These are phyloP conservation scores for Oasisia sp. DNA, from an alignment of 2,888 invertebrate genomes.

Conservation along the genomic window DNA sequence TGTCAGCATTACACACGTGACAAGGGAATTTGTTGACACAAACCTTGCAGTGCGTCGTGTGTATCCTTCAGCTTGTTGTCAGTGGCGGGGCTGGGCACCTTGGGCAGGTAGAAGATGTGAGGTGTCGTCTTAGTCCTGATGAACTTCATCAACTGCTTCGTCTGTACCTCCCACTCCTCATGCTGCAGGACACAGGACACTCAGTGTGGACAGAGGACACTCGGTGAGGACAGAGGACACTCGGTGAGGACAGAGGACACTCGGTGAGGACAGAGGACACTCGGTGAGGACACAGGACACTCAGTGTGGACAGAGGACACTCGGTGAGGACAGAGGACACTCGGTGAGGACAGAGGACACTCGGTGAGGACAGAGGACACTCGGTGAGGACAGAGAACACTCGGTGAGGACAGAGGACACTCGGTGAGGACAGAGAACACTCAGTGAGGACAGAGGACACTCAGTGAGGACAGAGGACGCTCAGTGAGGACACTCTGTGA, in stretches of 20 bases:
- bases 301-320: too few relatives aligned
- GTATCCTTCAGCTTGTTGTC: constrained; percentile 53
- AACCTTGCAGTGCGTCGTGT: constrained; percentile 54
- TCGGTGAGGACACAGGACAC: too few relatives aligned
- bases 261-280: too few relatives aligned
- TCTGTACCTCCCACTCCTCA: constrained; percentile 85
- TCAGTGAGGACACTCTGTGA: too few relatives aligned
- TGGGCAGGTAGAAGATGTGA: constrained; percentile 85
- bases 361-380: too few relatives aligned
- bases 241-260: background rate
- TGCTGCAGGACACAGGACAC: constrained; percentile 62
- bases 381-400: too few relatives aligned
- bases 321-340: too few relatives aligned
- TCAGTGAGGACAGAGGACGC: too few relatives aligned
- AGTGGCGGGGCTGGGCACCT: constrained; percentile 43
- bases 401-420: too few relatives aligned
- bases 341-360: too few relatives aligned
- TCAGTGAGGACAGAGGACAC: too few relatives aligned
- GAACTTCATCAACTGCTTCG: constrained; percentile 81
- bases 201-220: background rate
- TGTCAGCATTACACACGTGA: background rate
- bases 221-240: background rate
- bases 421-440: too few relatives aligned
- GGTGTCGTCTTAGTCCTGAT: constrained; percentile 90
- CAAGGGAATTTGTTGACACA: constrained; percentile 23